Base-by-base conservation (phyloP, 2,797 vertebrate species). In the Nyctalus aviator region DNA sequence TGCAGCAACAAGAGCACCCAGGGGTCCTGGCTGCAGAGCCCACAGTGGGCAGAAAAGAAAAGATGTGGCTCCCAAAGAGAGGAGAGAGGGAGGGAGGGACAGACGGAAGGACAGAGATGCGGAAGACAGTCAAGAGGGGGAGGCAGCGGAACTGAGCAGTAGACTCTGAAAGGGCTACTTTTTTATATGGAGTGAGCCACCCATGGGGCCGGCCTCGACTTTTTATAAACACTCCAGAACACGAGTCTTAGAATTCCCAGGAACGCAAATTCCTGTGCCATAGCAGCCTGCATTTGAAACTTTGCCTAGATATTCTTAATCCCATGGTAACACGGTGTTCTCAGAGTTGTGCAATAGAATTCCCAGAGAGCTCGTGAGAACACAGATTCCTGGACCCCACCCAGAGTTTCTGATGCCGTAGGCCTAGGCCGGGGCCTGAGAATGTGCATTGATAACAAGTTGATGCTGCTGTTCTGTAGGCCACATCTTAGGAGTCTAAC, bases 31-130 rank as follows among this genome's bases (percentile, higher is more conserved):
- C 69, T 48, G 32, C 27, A 27, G 18, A 13, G 10, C 9, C 3
- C 0, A n/a, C 27, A 17, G 5, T 1, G 1, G 12, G 32, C 9
- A 8, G 44, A 44, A 53, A 59, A 27, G 10, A 7, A 6, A 7
- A 44, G 44, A 44, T 44, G 44, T 32, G 64, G 69, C 44, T 72
- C 13, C 3, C 0, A 11, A 32, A 4, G 35, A 82, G 35, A 48
- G 71, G 53, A 32, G 14, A 30, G 53, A 77, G 44, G 27, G 27
- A 37, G 2, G 5, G 21, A 48, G 2, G 6, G 21, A 20, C 15
- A 71, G 37, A 32, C 0, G 18, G 81, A 30, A 66, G 88, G 25
- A 72, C 50, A 30, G 46, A 66, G 68, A 66, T 46, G 27, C 4
- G 20, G 32, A 71, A 55, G 41, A 3, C 18, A 27, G 14, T 37